Base-by-base conservation (phyloP, 2,113 vertebrate genomes). In the Pardalotus punctatus region DNA sequence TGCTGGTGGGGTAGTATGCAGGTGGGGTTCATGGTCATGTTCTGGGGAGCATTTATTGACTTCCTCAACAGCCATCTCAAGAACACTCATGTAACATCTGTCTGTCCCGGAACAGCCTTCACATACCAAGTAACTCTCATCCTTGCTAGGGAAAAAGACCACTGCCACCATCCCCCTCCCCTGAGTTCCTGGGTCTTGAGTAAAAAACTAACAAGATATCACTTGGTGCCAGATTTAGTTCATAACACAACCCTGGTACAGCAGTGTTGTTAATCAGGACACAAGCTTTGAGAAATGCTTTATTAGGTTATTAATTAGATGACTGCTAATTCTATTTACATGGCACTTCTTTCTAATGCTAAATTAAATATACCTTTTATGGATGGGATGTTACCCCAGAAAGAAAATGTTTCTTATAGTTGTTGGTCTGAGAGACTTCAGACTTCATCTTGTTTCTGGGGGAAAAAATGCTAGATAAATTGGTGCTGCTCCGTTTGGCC, bases 1-100 rank as follows among this genome's bases (percentile, higher is more conserved):
- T 57, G 51, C 18, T 81, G 65, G 16, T 58, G 24, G 10, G 10
- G 29, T 25, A 38, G 17, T 27, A 31, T 78, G 9, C 0, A 0
- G 7, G 35, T 3, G 47, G 29, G 21, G 14, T 60, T 83, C 66
- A 23, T 22, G 69, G 38, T n/a, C 48, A 2, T 19, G 6, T 56
- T 38, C 28, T 60, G 65, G n/a, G 60, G 53, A 89, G 7, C 53
- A 27, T 16, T 67, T 56, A n/a, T 19, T 51, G 64, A 42, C 38
- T 88, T 81, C 40, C 35, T 78, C 35, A 38, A 40, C 18, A 66
- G 58, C 50, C 73, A 45, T 24, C 70, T 82, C 42, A 81, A 40
- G 56, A 86, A n/a, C 28, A 28, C 36, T 51, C 7, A 1, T 53
- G 22, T 33, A 76, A 64, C 53, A 61, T 69, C 84, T 84, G 24